These are phyloP conservation scores for Acrocera orbiculus DNA, from an alignment of 2,888 invertebrate genomes.

Conservation along the genomic window DNA sequence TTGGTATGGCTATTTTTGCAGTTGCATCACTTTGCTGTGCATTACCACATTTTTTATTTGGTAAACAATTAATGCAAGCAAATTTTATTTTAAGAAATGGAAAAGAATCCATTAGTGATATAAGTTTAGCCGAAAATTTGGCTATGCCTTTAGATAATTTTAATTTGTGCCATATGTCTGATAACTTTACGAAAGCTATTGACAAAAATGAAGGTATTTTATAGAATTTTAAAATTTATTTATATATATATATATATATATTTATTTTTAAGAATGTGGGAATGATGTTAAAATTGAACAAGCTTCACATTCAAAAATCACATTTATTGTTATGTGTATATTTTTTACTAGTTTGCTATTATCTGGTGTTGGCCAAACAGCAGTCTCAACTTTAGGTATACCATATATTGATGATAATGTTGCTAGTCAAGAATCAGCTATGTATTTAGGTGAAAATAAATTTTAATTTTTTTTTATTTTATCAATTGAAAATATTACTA, in stretches of 20 bases:
- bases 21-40: conserved; percentile 74
- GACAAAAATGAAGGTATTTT: conserved; percentile 8
- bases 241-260: conserved; percentile 4
- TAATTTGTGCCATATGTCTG: conserved; percentile 26
- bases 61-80: conserved; percentile 43
- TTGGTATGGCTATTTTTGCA: conserved; percentile 78
- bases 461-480: background rate
- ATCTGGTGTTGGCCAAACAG: conserved; percentile 83
- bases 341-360: conserved; percentile 75
- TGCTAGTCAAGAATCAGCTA: conserved; percentile 75
- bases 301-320: conserved; percentile 54
- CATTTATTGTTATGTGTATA: conserved; percentile 67
- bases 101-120: too few species aligned
- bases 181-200: conserved; percentile 6
- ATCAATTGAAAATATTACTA: background rate
- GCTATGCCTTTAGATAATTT: too few species aligned
- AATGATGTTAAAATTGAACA: conserved; percentile 45
- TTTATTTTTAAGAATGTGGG: conserved; percentile 33
- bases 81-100: too few species aligned
- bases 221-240: conserved; percentile 1
- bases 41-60: conserved; percentile 72
- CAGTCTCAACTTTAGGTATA: conserved; percentile 80
- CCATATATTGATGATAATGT: conserved; percentile 91
- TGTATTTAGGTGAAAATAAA: conserved; percentile 53
- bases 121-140: too few species aligned